Evolutionary conservation across 2,888 invertebrate species (phyloP), one percentile per base, ranked within the genome.

Genomic region (Hyposoter dolosus): DNA sequence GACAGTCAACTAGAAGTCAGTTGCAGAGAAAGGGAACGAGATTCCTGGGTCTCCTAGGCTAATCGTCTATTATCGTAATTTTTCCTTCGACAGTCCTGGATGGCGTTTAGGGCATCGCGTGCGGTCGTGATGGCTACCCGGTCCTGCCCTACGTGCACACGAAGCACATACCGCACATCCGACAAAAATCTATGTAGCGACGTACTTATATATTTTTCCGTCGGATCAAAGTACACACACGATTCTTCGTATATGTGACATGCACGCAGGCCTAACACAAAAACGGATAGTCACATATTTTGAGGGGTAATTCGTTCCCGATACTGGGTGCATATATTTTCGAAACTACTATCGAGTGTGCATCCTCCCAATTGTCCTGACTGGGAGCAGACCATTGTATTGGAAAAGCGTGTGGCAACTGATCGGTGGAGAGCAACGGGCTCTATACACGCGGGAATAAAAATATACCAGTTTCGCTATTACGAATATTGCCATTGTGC

Each of bases 381-480:
- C 15, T 32, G 23, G 19, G 40, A 65, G 45, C 28, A 28, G 28
- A 74, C 69, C 63, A 83, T 85, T 80, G 83, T 76, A 76, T 56
- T 83, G 85, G 66, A 80, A 85, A 80, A 83, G 66, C 32, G 56
- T 47, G 56, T 47, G 68, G 35, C 82, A 78, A 75, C 50, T 56
- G 84, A 84, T 75, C 69, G 60, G 50, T 32, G 4, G 28, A 68
- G 68, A 68, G 56, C 40, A 78, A 50, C 35, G 71, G 43, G 43
- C 23, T 75, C 69, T 76, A 53, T 63, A 74, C 40, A 40, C 35
- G 56, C 83, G 84, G 83, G 86, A 86, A 87, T 87, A 83, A 88
- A 87, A 88, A 88, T 88, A 84, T 88, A 86, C 84, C 72, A 87
- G 85, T 83, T 86, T 84, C 65, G 86, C 79, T 69, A 83, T 82